Conservation (phyloP, 2,888 invertebrate species). For the Phortica okadai region DNA sequence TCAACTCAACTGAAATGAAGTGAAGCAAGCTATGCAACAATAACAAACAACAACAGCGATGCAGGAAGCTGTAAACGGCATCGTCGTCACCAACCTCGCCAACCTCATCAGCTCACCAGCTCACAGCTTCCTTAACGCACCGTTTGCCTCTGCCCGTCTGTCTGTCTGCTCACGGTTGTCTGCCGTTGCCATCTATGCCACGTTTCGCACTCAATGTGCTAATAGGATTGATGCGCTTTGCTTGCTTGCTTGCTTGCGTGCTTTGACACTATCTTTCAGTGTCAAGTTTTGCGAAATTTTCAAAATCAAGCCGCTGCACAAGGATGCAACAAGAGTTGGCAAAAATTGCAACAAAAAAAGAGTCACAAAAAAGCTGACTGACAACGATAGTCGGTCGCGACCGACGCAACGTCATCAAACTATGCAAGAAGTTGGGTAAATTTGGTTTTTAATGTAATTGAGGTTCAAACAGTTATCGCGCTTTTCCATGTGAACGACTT, state of each 20-base stretch:
- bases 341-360: too few relatives aligned
- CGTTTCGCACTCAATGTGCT: conserved; percentile 18
- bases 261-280: conserved; percentile 58
- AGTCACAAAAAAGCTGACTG: too few relatives aligned
- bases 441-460: conserved; percentile 28
- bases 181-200: conserved; percentile 48
- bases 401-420: neutral
- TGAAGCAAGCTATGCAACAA: conserved; percentile 40
- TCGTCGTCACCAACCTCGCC: conserved; percentile 32
- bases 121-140: too few relatives aligned
- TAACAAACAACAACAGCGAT: conserved; percentile 61
- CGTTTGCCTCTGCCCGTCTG: too few relatives aligned
- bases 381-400: neutral
- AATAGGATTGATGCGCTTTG: conserved; percentile 20
- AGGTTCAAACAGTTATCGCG: conserved; percentile 24
- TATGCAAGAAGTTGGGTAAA: neutral
- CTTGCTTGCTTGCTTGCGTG: conserved; percentile 51
- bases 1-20: conserved; percentile 14
- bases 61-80: conserved; percentile 66
- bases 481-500: conserved; percentile 26
- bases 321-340: neutral
- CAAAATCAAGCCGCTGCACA: conserved; percentile 1
- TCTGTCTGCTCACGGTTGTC: too few relatives aligned
- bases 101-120: conserved; percentile 15
- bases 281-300: conserved; percentile 49